phyloP scores from a whole-genome alignment of 2,888 invertebrate genomes.

The Doris montereyensis region DNA sequence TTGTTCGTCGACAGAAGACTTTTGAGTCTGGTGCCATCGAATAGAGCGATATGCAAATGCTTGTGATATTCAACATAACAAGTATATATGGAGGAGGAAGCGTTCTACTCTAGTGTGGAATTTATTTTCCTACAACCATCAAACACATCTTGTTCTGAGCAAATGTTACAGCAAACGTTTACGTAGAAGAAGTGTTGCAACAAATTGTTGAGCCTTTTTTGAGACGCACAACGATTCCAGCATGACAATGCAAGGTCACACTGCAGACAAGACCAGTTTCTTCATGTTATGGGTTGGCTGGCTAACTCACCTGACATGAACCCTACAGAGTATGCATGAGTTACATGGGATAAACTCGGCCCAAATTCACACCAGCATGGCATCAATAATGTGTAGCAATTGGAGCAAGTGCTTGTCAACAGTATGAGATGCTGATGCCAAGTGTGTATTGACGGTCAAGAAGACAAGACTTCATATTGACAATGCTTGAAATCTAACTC shows the following conservation, averaged over 20 bases:
- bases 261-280: neutral
- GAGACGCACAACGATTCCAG: neutral
- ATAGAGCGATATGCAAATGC: conserved; percentile 4
- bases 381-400: neutral
- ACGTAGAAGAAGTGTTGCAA: neutral
- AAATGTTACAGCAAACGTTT: neutral
- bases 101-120: neutral
- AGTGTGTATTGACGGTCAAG: conserved; percentile 22
- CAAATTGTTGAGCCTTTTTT: conserved; percentile 11
- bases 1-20: neutral
- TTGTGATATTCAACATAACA: conserved; percentile 7
- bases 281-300: conserved; percentile 18
- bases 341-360: conserved; percentile 15
- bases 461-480: too few species aligned
- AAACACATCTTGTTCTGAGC: neutral
- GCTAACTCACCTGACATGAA: conserved; percentile 23
- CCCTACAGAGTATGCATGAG: too few species aligned
- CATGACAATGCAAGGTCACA: neutral
- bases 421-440: conserved; percentile 11
- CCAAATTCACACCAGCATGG: neutral
- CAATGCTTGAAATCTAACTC: too few species aligned
- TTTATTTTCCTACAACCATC: conserved; percentile 6
- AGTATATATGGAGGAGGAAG: conserved; percentile 15
- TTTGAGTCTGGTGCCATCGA: neutral
- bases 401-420: neutral